A percentile compares a stretch with the other conserved stretches of the same genome.
These are phyloP conservation scores for Macropis europaea DNA, from an alignment of 2,888 invertebrate species.

Conservation along the genomic window DNA sequence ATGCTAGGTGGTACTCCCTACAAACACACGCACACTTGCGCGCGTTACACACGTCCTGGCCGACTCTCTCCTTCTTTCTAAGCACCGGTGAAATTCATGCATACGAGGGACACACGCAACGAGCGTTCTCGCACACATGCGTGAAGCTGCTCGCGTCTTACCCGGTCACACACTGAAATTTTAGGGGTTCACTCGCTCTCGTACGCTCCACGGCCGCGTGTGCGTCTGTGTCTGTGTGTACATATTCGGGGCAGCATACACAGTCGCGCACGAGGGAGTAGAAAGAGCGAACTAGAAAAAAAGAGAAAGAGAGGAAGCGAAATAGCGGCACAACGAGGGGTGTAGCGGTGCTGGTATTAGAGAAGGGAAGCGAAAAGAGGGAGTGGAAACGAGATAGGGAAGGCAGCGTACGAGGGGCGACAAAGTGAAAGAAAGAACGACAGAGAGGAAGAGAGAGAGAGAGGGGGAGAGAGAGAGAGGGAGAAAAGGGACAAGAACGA, in stretches of 20 bases:
- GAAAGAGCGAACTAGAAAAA: conserved; percentile 41
- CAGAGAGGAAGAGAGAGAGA: conserved; percentile 30
- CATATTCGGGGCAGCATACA: not conserved
- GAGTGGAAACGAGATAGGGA: conserved; percentile 24
- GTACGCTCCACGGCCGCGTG: not conserved
- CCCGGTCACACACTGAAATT: conserved; percentile 32
- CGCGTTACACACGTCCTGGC: conserved; percentile 25
- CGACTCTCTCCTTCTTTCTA: conserved; percentile 62
- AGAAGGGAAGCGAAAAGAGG: no score
- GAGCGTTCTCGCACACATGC: conserved; percentile 22
- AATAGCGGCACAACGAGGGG: conserved; percentile 43
- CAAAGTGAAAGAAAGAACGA: conserved; percentile 42
- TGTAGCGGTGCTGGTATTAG: no score
- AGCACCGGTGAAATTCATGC: conserved; percentile 58
- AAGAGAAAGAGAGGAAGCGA: conserved; percentile 44
- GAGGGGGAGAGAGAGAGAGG: conserved; percentile 19
- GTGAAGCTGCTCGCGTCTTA: conserved; percentile 22
- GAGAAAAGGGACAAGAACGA: conserved; percentile 22
- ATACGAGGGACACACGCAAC: conserved; percentile 27
- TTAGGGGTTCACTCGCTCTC: conserved; percentile 11
- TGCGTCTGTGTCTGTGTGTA: not conserved
- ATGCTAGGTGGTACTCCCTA: conserved; percentile 76
- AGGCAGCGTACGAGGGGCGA: no score
- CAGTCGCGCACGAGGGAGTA: conserved; percentile 44
- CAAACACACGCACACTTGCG: conserved; percentile 43